Evolutionary conservation across 2,888 invertebrate species (phyloP).

Genomic region (Patella depressa): DNA sequence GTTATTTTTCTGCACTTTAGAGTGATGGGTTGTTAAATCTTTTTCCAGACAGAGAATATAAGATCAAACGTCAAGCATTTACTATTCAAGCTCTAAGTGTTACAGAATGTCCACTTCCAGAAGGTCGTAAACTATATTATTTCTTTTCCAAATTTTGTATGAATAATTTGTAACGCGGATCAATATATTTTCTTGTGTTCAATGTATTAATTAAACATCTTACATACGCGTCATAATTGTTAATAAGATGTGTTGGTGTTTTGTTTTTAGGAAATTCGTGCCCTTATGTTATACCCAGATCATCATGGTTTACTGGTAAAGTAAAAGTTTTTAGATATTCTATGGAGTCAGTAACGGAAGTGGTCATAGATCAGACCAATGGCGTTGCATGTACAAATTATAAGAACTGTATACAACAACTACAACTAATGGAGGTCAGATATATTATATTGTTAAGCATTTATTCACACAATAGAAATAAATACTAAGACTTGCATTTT

Average conservation of each 20-base stretch:
- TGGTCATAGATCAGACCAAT: constrained; percentile 12
- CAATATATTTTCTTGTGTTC: too few species aligned
- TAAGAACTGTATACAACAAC: not conserved
- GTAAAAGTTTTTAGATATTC: not conserved
- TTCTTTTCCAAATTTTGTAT: too few species aligned
- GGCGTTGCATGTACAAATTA: not conserved
- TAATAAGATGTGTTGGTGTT: too few species aligned
- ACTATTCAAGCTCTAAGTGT: constrained; percentile 4
- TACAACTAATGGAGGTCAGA: not conserved
- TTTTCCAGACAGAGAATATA: constrained; percentile 14
- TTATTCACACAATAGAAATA: too few species aligned
- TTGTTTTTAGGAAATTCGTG: not conserved
- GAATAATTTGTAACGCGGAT: too few species aligned
- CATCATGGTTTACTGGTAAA: not conserved
- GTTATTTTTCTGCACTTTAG: too few species aligned
- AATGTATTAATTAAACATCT: too few species aligned
- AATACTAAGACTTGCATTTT: too few species aligned
- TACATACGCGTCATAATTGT: too few species aligned
- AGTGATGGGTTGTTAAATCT: not conserved
- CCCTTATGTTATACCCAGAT: not conserved
- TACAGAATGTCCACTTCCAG: constrained; percentile 20
- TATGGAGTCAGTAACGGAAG: not conserved
- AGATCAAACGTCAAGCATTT: constrained; percentile 13
- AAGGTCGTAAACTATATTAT: not conserved
- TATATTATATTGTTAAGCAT: too few species aligned